Percentiles rank a stretch among this genome's conserved stretches.
These are phyloP conservation scores for Heteromurus nitidus DNA, from an alignment of 2,888 invertebrate species.

Conservation along the genomic window DNA sequence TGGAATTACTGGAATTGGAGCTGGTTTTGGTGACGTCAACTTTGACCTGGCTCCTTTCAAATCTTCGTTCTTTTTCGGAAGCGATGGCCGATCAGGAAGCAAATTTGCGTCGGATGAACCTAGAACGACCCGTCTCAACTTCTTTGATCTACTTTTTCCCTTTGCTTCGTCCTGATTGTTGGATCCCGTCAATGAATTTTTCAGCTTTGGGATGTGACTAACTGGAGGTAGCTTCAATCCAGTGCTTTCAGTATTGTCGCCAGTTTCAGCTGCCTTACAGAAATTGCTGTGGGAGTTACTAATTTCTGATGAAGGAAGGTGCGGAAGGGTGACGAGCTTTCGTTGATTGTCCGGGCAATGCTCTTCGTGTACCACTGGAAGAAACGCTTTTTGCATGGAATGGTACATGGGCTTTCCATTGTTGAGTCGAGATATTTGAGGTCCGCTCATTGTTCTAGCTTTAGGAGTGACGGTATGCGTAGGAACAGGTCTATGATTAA, in stretches of 20 bases:
- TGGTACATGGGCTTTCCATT: background rate
- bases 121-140: conserved; percentile 24
- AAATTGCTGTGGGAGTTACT: background rate
- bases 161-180: background rate
- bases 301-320: background rate
- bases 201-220: conserved; percentile 26
- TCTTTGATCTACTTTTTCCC: background rate
- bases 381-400: background rate
- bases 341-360: background rate
- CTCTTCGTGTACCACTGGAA: background rate
- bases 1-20: background rate
- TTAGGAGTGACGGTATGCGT: background rate
- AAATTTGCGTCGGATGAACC: conserved; percentile 49
- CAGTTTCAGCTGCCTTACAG: too few relatives aligned
- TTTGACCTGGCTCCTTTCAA: too few relatives aligned
- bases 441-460: background rate
- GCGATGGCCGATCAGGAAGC: conserved; percentile 8
- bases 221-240: conserved; percentile 6
- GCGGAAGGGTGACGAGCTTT: background rate
- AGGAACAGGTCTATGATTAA: background rate
- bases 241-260: too few relatives aligned
- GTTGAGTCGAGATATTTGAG: background rate
- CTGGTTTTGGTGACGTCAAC: background rate
- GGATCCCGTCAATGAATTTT: background rate
- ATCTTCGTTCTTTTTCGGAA: conserved; percentile 1